Base-by-base conservation (phyloP, 2,113 vertebrate species). In the Arothron firmamentum region DNA sequence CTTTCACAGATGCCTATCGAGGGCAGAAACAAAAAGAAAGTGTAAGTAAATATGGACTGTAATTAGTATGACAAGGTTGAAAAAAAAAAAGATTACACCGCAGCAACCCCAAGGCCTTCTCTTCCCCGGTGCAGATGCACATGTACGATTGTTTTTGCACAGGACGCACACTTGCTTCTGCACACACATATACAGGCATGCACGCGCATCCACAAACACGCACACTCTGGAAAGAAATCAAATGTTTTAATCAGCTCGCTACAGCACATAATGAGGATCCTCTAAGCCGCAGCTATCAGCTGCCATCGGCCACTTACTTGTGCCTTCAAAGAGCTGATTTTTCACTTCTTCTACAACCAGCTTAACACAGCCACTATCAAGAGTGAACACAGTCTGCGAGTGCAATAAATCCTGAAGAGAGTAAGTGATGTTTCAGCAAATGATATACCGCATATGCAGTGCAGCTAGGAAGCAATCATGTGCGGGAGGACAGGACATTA, bases 231-330 rank as follows among this genome's bases (percentile, higher is more conserved):
- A 75, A 82, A 68, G 61, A 88, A 91, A 91, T 85, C 82, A 81
- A 78, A 87, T 83, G 84, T 89, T 91, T 91, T 91, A 91, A 92
- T 91, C 90, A 90, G 86, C 84, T 85, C 82, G 81, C 85, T 85
- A 81, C 83, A 88, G 85, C 77, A 78, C 77, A 85, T 90, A 90
- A 90, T 90, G 85, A 91, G 85, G 85, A 82, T 68, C 72, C 78
- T 78, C 82, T 89, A 89, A 86, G 86, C 85, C 85, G 63, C 69
- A 79, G 83, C 81, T 89, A 91, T 90, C 87, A 68, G 82, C 84
- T 75, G 88, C 87, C 84, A 89, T 87, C 77, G 76, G 88, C 85
- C 85, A 85, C 85, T 88, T 87, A 82, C 86, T 88, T 82, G 75
- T 81, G 79, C 79, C 82, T 89, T 89, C 89, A 89, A 89, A 90